Percentiles rank a stretch among this genome's conserved stretches.
Evolutionary conservation across 2,113 vertebrate genomes (phyloP).

Genomic region (Tragulus kanchil): DNA sequence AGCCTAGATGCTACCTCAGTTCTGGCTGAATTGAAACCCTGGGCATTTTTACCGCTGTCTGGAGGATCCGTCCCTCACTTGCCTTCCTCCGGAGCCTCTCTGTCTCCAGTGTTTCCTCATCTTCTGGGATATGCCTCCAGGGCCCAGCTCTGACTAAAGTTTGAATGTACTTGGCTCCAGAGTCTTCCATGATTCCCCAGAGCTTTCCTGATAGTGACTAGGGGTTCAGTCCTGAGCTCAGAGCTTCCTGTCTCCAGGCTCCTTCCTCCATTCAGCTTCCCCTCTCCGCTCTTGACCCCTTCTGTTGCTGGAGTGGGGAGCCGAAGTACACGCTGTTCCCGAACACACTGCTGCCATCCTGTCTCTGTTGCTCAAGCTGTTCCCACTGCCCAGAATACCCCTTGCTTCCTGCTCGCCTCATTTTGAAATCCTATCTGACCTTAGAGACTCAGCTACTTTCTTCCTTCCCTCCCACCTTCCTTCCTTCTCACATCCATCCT

Average conservation of each 20-base stretch:
- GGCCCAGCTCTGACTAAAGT: background rate
- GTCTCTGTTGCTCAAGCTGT: background rate
- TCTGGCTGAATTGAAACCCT: background rate
- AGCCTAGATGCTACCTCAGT: background rate
- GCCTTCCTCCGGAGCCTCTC: background rate
- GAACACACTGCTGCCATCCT: background rate
- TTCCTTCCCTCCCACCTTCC: background rate
- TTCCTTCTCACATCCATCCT: background rate
- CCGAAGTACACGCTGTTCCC: background rate
- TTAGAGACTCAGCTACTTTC: background rate
- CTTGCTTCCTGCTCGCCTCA: background rate
- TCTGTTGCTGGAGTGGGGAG: background rate
- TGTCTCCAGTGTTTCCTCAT: background rate
- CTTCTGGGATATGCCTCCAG: background rate
- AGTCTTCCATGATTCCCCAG: background rate
- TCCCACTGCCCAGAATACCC: background rate
- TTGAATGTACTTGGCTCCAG: background rate
- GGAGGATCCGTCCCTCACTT: background rate
- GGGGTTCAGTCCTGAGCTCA: background rate
- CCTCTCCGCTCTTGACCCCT: background rate
- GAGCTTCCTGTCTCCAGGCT: background rate
- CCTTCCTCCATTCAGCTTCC: background rate
- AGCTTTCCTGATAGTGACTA: background rate
- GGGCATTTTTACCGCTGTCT: background rate
- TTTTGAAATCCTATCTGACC: constrained; percentile 43